Percentiles rank a stretch among this genome's conserved stretches.
Conservation (phyloP, 1,140 invertebrate species). For the Drosophila hydei region DNA sequence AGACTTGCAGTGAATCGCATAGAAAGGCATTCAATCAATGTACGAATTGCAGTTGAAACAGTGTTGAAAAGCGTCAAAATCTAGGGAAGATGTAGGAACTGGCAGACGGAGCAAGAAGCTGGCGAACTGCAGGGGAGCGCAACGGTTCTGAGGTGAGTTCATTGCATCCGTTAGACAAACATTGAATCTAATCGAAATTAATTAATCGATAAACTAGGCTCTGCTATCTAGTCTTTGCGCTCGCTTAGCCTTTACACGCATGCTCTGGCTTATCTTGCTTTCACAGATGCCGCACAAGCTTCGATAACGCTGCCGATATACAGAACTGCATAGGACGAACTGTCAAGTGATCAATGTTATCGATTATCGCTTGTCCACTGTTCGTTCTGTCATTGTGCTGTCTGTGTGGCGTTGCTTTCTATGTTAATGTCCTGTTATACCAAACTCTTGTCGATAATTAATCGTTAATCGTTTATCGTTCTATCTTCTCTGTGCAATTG, state of each 20-base stretch:
- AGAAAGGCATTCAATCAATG: background rate
- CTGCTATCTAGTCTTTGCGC: too few relatives aligned
- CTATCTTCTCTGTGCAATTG: slow-evolving; percentile 22
- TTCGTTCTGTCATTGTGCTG: slow-evolving; percentile 32
- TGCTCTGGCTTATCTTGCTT: slow-evolving; percentile 50
- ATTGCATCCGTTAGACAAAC: background rate
- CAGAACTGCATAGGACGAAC: slow-evolving; percentile 35
- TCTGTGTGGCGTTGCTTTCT: slow-evolving; percentile 21
- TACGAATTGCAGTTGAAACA: slow-evolving; percentile 26
- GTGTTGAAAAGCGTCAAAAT: slow-evolving; percentile 17
- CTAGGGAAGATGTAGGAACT: background rate
- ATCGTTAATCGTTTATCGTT: slow-evolving; percentile 6
- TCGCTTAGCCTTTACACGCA: background rate
- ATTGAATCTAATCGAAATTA: too few relatives aligned
- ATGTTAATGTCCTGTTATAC: background rate
- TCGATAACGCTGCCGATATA: too few relatives aligned
- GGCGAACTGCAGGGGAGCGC: background rate
- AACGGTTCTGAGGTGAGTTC: slow-evolving; percentile 26
- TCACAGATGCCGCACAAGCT: slow-evolving; percentile 39
- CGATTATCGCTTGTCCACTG: slow-evolving; percentile 62
- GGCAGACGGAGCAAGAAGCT: background rate
- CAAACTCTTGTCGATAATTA: background rate
- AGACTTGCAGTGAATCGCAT: background rate
- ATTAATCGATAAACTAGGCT: too few relatives aligned
- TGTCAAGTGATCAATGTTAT: slow-evolving; percentile 56